phyloP scores from a whole-genome alignment of 1,140 invertebrate species.

The Drosophila novamexicana region DNA sequence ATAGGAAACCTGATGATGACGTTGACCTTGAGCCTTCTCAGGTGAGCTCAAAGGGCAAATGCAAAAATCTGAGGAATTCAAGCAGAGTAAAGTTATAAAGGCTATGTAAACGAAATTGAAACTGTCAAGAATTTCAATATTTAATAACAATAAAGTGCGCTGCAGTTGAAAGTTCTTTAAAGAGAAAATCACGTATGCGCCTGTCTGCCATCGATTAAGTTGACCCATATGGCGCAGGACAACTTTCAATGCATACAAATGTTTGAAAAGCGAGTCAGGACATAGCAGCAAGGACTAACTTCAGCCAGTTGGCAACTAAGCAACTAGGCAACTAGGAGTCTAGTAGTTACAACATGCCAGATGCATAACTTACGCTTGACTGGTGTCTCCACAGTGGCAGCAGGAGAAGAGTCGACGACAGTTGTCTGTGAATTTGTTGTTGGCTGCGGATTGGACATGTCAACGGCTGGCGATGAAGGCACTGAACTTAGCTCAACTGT shows the following conservation, averaged over 20 bases:
- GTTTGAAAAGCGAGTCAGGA: background rate
- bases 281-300: slow-evolving; percentile 25
- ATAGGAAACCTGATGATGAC: background rate
- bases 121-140: slow-evolving; percentile 4
- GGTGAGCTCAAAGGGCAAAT: background rate
- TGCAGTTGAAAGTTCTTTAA: slow-evolving; percentile 19
- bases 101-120: background rate
- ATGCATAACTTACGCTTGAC: slow-evolving; percentile 53
- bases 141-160: slow-evolving; percentile 12
- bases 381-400: slow-evolving; percentile 20
- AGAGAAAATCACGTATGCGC: slow-evolving; percentile 49
- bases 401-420: slow-evolving; percentile 13
- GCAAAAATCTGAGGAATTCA: background rate
- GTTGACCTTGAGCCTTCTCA: background rate
- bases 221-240: slow-evolving; percentile 37
- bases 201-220: slow-evolving; percentile 50
- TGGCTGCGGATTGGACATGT: slow-evolving; percentile 38
- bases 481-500: slow-evolving; percentile 55
- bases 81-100: background rate
- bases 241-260: slow-evolving; percentile 53
- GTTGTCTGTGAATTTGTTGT: slow-evolving; percentile 16
- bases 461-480: slow-evolving; percentile 35
- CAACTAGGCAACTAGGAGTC: slow-evolving; percentile 11
- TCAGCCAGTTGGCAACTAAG: slow-evolving; percentile 37
- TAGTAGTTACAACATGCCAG: slow-evolving; percentile 43